Conservation (phyloP, 2,113 vertebrate genomes). For the Galeopterus variegatus region DNA sequence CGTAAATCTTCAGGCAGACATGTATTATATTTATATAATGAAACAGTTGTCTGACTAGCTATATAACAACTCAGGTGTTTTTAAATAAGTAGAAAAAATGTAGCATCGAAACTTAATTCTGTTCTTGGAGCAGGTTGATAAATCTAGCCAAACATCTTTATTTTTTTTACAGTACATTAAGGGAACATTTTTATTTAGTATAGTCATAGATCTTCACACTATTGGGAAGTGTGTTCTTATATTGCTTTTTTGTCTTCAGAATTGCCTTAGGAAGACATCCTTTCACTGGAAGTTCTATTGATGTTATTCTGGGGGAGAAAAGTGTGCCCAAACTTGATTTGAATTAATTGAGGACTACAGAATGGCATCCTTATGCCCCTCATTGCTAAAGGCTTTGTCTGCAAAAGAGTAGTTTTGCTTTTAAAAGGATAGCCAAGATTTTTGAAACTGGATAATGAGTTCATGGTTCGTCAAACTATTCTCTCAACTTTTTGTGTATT, state of each 20-base stretch:
- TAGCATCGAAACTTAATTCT: constrained; percentile 74
- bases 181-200: constrained; percentile 88
- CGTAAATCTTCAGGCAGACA: constrained; percentile 49
- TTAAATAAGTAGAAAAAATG: constrained; percentile 82
- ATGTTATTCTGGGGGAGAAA: neutral
- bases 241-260: constrained; percentile 87
- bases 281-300: constrained; percentile 77
- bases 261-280: constrained; percentile 86
- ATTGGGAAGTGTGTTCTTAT: constrained; percentile 87
- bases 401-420: constrained; percentile 67
- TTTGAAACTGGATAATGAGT: constrained; percentile 71
- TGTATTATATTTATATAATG: constrained; percentile 70
- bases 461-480: neutral
- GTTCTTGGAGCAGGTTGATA: constrained; percentile 84
- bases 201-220: constrained; percentile 88
- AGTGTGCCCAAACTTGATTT: constrained; percentile 78
- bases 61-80: constrained; percentile 74
- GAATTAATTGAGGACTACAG: constrained; percentile 84
- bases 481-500: constrained; percentile 30
- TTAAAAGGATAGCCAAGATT: constrained; percentile 73
- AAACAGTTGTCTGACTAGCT: constrained; percentile 71
- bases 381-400: constrained; percentile 81
- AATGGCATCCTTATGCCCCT: constrained; percentile 76
- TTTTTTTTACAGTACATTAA: constrained; percentile 86
- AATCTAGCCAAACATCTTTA: constrained; percentile 87